These are phyloP conservation scores for Tursiops truncatus DNA, from an alignment of 2,113 vertebrate genomes.

Conservation along the genomic window DNA sequence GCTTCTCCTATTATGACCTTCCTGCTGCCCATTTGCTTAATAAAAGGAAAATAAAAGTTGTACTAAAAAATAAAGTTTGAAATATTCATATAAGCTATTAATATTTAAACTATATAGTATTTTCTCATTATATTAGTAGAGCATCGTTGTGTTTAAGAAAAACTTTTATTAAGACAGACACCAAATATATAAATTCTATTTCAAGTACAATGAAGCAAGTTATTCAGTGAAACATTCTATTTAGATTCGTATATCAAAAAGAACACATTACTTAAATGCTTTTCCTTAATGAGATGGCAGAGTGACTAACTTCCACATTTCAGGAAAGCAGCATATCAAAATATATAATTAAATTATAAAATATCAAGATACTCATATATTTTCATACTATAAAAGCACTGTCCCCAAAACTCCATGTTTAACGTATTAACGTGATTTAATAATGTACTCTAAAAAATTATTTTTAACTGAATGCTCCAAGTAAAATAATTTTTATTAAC, in stretches of 20 bases:
- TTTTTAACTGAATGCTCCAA: background rate
- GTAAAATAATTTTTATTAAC: conserved; percentile 7
- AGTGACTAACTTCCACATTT: background rate
- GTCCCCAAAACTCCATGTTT: background rate
- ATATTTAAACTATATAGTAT: conserved; percentile 35
- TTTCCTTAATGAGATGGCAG: background rate
- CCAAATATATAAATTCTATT: conserved; percentile 32
- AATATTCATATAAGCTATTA: conserved; percentile 51
- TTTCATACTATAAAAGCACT: background rate
- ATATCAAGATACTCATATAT: background rate
- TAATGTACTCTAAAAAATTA: background rate
- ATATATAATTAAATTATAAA: background rate
- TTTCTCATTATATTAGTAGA: conserved; percentile 31
- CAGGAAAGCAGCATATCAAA: background rate
- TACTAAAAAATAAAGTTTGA: conserved; percentile 28
- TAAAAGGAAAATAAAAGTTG: conserved; percentile 63
- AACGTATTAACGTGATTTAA: conserved; percentile 28
- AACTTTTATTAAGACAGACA: background rate
- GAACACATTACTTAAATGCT: background rate
- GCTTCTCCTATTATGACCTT: conserved; percentile 63
- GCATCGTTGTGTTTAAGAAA: background rate
- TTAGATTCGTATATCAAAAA: conserved; percentile 29
- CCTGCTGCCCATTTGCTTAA: conserved; percentile 29
- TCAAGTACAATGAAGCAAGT: background rate
- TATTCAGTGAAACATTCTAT: background rate